Conservation (phyloP, 1,140 invertebrate genomes). For the Harlomillsia oculata region DNA sequence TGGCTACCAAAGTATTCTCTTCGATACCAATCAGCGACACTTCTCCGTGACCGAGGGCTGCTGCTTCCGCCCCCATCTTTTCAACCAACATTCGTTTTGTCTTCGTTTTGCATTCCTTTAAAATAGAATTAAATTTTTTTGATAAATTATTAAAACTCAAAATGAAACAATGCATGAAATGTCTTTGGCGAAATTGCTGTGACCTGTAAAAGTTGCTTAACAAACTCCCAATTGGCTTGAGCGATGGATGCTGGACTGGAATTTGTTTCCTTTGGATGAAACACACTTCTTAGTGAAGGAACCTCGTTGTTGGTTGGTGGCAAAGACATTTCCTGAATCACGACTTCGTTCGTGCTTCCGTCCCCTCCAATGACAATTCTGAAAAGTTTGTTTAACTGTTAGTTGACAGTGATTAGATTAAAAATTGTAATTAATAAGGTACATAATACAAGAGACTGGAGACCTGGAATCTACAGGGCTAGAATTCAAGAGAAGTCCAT, state of each 20-base stretch:
- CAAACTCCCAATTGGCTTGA: conserved; percentile 97
- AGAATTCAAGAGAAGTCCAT: conserved; percentile 63
- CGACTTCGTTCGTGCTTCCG: conserved; percentile 25
- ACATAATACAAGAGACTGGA: not conserved
- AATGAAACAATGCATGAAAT: no score
- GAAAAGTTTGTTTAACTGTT: conserved; percentile 30
- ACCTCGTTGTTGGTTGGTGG: conserved; percentile 20
- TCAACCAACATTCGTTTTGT: conserved; percentile 96
- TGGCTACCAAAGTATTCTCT: conserved; percentile 95
- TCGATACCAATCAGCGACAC: conserved; percentile 56
- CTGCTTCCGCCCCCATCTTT: conserved; percentile 93
- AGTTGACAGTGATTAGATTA: conserved; percentile 43
- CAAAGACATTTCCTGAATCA: conserved; percentile 29
- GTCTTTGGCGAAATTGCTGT: not conserved
- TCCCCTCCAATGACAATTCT: no score
- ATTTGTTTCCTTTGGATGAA: conserved; percentile 47
- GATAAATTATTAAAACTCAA: no score
- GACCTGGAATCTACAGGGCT: conserved; percentile 49
- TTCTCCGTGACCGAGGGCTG: conserved; percentile 64
- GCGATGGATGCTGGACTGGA: conserved; percentile 75
- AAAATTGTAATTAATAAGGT: conserved; percentile 42
- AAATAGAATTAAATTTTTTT: not conserved
- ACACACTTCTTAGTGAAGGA: conserved; percentile 36
- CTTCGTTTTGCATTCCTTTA: conserved; percentile 75
- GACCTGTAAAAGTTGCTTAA: conserved; percentile 91